phyloP scores from a whole-genome alignment of 2,113 vertebrate species.

The Aepyceros melampus region DNA sequence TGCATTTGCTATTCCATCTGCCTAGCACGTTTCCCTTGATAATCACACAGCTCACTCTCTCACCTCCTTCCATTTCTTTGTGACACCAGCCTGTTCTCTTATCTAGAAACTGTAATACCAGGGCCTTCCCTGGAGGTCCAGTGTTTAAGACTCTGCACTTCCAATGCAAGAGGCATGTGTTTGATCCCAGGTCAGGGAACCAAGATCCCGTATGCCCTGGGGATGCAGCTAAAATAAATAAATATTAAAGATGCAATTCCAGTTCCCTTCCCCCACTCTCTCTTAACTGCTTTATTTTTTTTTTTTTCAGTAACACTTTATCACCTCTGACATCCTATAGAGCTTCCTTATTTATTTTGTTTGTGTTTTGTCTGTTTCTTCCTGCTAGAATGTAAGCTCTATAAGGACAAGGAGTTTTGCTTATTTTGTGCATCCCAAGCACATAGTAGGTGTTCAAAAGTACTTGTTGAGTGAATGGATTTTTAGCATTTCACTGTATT shows the following conservation, averaged over 20 bases:
- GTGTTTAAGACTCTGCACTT: neutral
- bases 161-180: neutral
- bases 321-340: neutral
- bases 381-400: neutral
- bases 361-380: neutral
- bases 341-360: neutral
- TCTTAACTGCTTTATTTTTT: neutral
- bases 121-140: neutral
- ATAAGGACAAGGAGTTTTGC: neutral
- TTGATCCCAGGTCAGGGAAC: neutral
- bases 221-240: neutral
- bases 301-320: neutral
- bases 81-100: neutral
- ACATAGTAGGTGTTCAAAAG: neutral
- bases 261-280: neutral
- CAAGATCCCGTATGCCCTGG: neutral
- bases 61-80: neutral
- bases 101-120: neutral
- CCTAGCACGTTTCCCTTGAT: neutral
- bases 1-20: neutral
- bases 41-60: neutral
- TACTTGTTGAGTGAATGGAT: neutral
- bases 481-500: neutral
- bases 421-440: neutral
- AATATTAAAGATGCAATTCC: neutral